phyloP scores from a whole-genome alignment of 2,113 vertebrate genomes.

The Eulemur rufifrons region DNA sequence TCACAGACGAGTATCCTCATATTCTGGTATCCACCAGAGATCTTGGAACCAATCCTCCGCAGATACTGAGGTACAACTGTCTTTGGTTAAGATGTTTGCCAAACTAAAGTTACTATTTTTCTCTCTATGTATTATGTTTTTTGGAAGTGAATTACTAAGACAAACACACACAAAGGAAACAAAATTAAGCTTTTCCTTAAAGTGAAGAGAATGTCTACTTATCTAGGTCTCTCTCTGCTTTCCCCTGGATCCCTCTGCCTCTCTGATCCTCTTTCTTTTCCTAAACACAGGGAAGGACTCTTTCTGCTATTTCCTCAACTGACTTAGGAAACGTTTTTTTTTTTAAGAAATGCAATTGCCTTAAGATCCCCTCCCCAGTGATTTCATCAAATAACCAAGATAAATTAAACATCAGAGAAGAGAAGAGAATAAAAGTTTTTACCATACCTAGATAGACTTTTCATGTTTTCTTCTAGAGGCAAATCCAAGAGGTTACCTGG shows the following conservation, averaged over 20 bases:
- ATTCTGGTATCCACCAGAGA: no score
- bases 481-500: neutral
- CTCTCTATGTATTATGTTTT: no score
- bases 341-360: neutral
- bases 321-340: neutral
- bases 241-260: no score
- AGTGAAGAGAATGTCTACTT: neutral
- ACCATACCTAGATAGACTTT: neutral
- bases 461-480: neutral
- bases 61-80: no score
- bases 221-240: neutral
- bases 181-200: no score
- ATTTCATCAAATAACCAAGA: neutral
- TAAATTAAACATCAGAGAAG: neutral
- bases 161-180: no score
- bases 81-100: no score
- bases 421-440: neutral
- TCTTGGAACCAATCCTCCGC: no score
- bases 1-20: no score
- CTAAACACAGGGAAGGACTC: neutral
- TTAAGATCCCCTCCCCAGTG: neutral
- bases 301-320: neutral
- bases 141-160: no score
- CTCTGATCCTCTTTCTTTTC: neutral
- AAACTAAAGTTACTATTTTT: no score